phyloP scores from a whole-genome alignment of 2,113 vertebrate species.

The Gobio gobio region DNA sequence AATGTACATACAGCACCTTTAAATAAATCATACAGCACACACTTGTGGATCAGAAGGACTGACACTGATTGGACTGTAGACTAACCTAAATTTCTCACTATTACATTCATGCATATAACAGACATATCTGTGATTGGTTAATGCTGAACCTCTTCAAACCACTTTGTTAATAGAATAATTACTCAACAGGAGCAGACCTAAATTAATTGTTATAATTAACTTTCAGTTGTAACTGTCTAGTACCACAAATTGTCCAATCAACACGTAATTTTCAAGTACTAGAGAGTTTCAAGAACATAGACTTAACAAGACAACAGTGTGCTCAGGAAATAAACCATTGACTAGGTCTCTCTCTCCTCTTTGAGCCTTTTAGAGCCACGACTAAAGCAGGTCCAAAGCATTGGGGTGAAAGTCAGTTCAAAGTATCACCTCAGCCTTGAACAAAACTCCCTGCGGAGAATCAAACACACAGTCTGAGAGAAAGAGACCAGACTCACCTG shows the following conservation, averaged over 20 bases:
- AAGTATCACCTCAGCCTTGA: neutral
- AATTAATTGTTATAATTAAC: neutral
- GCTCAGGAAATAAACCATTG: neutral
- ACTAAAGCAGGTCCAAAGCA: neutral
- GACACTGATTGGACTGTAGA: neutral
- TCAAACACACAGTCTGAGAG: constrained; percentile 13
- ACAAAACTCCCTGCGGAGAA: constrained; percentile 10
- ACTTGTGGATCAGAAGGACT: neutral
- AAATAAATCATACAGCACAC: neutral
- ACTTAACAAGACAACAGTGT: neutral
- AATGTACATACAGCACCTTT: neutral
- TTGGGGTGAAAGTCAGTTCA: neutral
- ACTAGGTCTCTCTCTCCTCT: neutral
- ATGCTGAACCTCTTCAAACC: neutral
- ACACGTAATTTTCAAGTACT: neutral
- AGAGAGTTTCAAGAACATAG: neutral
- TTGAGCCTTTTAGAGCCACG: neutral
- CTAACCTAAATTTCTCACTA: neutral
- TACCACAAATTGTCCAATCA: neutral
- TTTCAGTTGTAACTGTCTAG: neutral
- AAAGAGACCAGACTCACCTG: constrained; percentile 78
- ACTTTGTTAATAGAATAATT: neutral
- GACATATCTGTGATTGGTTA: neutral
- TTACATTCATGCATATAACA: neutral
- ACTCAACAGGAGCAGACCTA: neutral